Evolutionary conservation across 2,113 vertebrate species (phyloP).

Genomic region (Hemiscyllium ocellatum): DNA sequence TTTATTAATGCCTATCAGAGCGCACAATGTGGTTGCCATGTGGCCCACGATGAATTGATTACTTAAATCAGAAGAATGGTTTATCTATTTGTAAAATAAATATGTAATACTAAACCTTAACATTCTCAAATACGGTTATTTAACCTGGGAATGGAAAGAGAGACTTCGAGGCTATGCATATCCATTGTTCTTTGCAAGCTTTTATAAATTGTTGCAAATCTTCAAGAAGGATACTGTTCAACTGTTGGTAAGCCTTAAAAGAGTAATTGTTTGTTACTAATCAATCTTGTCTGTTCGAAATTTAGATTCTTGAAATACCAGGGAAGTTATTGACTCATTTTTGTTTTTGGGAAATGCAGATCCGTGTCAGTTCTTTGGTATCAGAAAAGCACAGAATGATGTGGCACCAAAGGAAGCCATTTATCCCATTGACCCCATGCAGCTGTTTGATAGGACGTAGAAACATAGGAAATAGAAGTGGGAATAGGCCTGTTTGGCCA

Average conservation of each 20-base stretch:
- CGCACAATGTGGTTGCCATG: neutral
- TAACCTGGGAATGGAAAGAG: conserved; percentile 92
- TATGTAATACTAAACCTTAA: conserved; percentile 54
- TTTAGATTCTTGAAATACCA: neutral
- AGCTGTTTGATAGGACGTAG: neutral
- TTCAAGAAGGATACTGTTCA: conserved; percentile 64
- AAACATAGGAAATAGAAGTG: too few relatives aligned
- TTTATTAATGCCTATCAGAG: too few relatives aligned
- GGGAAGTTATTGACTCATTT: neutral
- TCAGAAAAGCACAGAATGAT: neutral
- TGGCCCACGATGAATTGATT: neutral
- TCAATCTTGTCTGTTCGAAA: neutral
- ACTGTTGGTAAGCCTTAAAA: conserved; percentile 67
- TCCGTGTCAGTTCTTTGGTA: neutral
- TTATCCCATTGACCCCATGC: neutral
- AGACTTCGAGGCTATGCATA: conserved; percentile 75
- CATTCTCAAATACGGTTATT: conserved; percentile 69
- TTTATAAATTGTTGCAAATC: conserved; percentile 75
- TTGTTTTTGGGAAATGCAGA: neutral
- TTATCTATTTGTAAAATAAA: neutral
- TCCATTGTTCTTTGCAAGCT: conserved; percentile 77
- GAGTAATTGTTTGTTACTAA: neutral
- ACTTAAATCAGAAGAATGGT: neutral
- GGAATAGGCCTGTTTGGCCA: too few relatives aligned
- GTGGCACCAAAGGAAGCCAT: neutral